Evolutionary conservation across 2,888 invertebrate species (phyloP), one percentile per base, ranked within the genome.

Genomic region (Drosophila mercatorum): DNA sequence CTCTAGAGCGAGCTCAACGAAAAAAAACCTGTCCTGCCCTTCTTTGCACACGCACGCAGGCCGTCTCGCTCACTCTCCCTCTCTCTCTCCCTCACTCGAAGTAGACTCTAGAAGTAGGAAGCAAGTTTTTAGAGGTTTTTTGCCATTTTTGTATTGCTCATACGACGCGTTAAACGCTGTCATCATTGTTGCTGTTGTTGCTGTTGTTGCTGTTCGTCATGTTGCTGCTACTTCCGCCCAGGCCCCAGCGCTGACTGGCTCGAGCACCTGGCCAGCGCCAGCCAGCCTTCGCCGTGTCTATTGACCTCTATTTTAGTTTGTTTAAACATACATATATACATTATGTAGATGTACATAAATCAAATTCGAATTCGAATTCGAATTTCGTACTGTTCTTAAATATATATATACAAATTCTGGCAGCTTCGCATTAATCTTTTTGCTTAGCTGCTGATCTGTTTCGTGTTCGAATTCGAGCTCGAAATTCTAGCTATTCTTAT

Each of bases 251-350:
- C 41, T 55, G 68, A 65, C 36, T 70, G 26, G 67, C 10, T 55
- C 61, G 44, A 57, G 67, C 78, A 83, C 66, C 75, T 81, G 62
- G 68, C 47, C 60, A 55, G 58, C 40, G 36, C 41, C 79, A 88
- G 36, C 41, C 79, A 88, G 82, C 92, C 92, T 92, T 92, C 88
- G 68, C 68, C 78, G 71, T 91, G 91, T 90, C 79, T 91, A 89
- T 91, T 92, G 91, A 91, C 90, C 91, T 90, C 82, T 88, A 78
- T 81, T 81, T 44, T 49, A 7, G 26, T 43, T 31, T n/a, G 2
- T 22, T 14, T 22, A 44, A 14, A 36, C 2, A 22, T 8, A 44
- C 8, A 10, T 5, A 22, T 3, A 10, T 6, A 40, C 3, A 40
- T 28, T 8, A 28, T 8, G 3, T 7, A 28, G 12, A 14, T n/a